phyloP scores from a whole-genome alignment of 2,888 invertebrate genomes.

The Dorcus parallelipipedus region DNA sequence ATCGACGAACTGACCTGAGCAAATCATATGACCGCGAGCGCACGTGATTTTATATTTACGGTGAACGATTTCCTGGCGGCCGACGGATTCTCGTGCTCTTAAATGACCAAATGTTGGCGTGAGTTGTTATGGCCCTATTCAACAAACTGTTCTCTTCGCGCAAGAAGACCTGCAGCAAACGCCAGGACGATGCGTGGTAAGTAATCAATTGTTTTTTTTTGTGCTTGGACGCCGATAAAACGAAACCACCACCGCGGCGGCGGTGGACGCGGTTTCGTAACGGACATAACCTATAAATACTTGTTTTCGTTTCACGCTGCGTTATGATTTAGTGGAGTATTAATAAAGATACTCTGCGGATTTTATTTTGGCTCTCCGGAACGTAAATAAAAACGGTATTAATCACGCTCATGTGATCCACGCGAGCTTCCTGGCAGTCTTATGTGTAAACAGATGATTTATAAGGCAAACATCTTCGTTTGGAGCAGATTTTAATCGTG shows the following conservation, averaged over 20 bases:
- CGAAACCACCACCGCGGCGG: no score
- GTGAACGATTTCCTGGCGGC: slow-evolving; percentile 33
- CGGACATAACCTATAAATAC: no score
- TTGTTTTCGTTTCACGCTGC: no score
- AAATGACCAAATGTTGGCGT: slow-evolving; percentile 24
- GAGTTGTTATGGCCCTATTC: slow-evolving; percentile 66
- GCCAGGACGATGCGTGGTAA: slow-evolving; percentile 54
- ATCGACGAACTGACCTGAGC: slow-evolving; percentile 30
- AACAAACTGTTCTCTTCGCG: slow-evolving; percentile 66
- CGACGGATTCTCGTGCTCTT: slow-evolving; percentile 14
- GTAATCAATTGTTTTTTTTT: slow-evolving; percentile 19
- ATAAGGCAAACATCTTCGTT: no score
- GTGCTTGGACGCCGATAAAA: background rate
- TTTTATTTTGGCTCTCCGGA: no score
- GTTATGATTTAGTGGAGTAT: no score
- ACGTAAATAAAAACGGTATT: no score
- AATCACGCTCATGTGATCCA: no score
- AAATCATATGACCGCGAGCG: slow-evolving; percentile 42
- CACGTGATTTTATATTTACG: slow-evolving; percentile 47
- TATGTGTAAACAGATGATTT: no score
- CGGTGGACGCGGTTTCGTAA: background rate
- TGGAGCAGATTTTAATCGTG: no score
- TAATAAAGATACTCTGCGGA: no score
- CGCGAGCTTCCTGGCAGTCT: no score
- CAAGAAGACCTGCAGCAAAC: slow-evolving; percentile 54